These are phyloP conservation scores for Ophioninae sp. DNA, from an alignment of 2,888 invertebrate genomes.

Conservation along the genomic window DNA sequence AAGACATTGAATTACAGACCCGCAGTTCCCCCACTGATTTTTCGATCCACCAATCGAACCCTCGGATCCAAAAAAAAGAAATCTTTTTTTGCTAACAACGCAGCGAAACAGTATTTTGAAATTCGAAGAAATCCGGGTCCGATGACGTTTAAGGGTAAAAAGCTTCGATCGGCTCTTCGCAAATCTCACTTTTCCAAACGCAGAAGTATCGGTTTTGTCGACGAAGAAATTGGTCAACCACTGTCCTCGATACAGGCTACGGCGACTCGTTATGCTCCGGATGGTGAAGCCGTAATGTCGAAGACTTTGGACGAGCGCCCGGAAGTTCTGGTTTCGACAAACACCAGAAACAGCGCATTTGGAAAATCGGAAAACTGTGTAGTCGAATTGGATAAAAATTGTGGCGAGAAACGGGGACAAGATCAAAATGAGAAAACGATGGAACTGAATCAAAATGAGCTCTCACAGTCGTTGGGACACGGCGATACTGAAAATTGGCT, in stretches of 20 bases:
- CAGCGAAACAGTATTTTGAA: slow-evolving; percentile 1
- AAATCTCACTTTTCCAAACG: not conserved
- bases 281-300: not conserved
- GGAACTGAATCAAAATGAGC: not conserved
- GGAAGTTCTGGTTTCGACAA: not conserved
- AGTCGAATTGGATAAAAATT: not conserved
- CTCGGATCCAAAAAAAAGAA: slow-evolving; percentile 11
- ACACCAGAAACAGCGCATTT: not conserved
- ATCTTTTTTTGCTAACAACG: slow-evolving; percentile 27
- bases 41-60: slow-evolving; percentile 8
- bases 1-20: not conserved
- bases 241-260: not conserved
- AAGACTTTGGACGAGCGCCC: not conserved
- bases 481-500: not conserved
- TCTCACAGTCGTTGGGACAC: not conserved
- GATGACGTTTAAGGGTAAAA: not conserved
- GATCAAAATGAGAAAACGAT: not conserved
- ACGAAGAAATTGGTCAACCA: not conserved
- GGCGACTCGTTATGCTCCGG: not conserved
- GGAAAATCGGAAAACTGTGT: not conserved
- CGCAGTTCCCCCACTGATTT: slow-evolving; percentile 12
- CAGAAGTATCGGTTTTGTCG: not conserved
- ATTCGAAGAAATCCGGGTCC: not conserved
- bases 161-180: not conserved
- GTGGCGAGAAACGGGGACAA: not conserved